phyloP scores from a whole-genome alignment of 2,797 vertebrate species.

The Diplodus sargus region DNA sequence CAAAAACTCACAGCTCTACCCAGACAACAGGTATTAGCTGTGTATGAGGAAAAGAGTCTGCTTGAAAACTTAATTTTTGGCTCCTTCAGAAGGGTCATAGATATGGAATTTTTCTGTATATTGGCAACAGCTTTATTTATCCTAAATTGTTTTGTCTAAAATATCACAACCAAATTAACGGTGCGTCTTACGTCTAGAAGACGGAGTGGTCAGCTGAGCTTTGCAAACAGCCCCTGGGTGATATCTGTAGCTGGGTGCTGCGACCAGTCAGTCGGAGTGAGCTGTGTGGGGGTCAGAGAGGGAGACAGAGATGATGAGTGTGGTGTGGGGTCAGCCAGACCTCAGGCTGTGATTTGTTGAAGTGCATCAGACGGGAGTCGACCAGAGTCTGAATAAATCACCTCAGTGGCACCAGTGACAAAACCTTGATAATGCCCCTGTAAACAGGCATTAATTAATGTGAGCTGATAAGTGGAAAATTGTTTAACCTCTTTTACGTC shows the following conservation, averaged over 20 bases:
- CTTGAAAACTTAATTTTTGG: neutral
- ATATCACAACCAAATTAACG: neutral
- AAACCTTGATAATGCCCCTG: conserved; percentile 67
- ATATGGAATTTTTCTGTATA: neutral
- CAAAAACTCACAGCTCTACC: conserved; percentile 35
- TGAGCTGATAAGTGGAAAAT: conserved; percentile 7
- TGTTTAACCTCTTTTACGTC: conserved; percentile 19
- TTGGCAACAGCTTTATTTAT: neutral
- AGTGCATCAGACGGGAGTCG: conserved; percentile 80
- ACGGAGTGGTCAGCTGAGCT: conserved; percentile 26
- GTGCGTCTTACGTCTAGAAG: too few relatives aligned
- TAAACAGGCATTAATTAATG: conserved; percentile 33
- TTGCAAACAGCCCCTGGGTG: conserved; percentile 34
- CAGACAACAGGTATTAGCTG: conserved; percentile 32
- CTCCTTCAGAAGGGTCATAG: neutral
- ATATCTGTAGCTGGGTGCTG: conserved; percentile 49
- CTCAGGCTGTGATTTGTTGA: conserved; percentile 81
- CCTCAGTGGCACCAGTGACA: conserved; percentile 81
- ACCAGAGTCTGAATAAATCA: conserved; percentile 81
- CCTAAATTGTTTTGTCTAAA: neutral
- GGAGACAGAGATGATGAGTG: conserved; percentile 71
- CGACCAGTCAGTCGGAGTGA: conserved; percentile 33
- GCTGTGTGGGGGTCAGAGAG: conserved; percentile 65
- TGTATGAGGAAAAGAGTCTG: neutral
- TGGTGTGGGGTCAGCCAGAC: conserved; percentile 65